Conservation (phyloP, 1,140 invertebrate species). For the Caerostris extrusa region DNA sequence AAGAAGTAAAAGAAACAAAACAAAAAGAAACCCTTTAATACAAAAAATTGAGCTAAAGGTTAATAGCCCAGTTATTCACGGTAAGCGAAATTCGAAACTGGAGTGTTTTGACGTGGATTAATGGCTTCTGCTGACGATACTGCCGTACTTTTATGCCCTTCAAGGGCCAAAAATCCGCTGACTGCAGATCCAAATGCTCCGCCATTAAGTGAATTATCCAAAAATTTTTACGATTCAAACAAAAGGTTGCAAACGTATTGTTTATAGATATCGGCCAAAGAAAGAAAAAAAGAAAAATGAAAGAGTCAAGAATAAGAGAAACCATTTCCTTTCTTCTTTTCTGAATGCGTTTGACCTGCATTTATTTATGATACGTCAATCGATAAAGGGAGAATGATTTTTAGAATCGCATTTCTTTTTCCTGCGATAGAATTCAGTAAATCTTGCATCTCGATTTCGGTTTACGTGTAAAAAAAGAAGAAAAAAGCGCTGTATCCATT, state of each 20-base stretch:
- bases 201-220: slow-evolving; percentile 44
- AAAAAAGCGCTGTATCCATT: background rate
- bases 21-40: background rate
- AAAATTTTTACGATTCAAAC: slow-evolving; percentile 47
- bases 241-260: slow-evolving; percentile 32
- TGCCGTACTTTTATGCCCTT: background rate
- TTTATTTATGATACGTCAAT: slow-evolving; percentile 36
- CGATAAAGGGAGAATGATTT: slow-evolving; percentile 23
- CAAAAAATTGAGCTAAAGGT: slow-evolving; percentile 9
- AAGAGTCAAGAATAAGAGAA: too few relatives aligned
- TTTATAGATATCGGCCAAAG: slow-evolving; percentile 19
- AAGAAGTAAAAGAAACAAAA: background rate
- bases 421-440: background rate
- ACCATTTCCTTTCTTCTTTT: background rate
- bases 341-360: slow-evolving; percentile 24
- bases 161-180: background rate
- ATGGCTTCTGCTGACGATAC: slow-evolving; percentile 16
- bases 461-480: background rate
- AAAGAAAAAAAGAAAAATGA: too few relatives aligned
- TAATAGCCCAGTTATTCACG: slow-evolving; percentile 46
- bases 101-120: slow-evolving; percentile 17
- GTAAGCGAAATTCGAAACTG: slow-evolving; percentile 26
- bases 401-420: background rate
- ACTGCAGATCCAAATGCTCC: background rate
- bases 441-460: slow-evolving; percentile 17